Evolutionary conservation across 2,113 vertebrate species (phyloP).

Genomic region (Carassius gibelio): DNA sequence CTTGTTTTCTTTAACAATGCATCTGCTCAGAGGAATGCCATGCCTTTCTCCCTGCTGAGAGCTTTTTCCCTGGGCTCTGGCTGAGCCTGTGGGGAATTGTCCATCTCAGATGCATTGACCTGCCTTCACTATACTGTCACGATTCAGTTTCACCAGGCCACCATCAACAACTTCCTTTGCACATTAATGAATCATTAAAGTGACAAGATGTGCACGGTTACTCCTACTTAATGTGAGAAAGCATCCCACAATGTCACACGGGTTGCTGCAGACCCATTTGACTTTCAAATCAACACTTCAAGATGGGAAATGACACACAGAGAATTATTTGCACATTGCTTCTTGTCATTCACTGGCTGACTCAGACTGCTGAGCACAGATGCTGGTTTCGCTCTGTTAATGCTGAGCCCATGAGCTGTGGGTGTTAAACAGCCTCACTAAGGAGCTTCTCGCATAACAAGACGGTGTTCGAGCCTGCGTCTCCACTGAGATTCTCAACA

Average conservation of each 20-base stretch:
- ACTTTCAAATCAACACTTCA: slow-evolving; percentile 38
- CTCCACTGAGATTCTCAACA: background rate
- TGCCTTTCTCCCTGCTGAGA: background rate
- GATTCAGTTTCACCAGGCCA: slow-evolving; percentile 23
- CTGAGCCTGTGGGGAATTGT: slow-evolving; percentile 6
- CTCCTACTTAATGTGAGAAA: slow-evolving; percentile 33
- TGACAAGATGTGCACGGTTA: slow-evolving; percentile 27
- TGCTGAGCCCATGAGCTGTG: slow-evolving; percentile 8
- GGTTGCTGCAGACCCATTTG: slow-evolving; percentile 12
- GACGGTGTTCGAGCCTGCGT: slow-evolving; percentile 3
- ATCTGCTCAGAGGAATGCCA: background rate
- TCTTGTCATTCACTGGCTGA: slow-evolving; percentile 34
- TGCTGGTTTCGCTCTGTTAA: slow-evolving; percentile 41
- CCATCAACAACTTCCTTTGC: slow-evolving; percentile 30
- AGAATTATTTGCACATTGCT: slow-evolving; percentile 44
- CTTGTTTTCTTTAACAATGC: slow-evolving; percentile 5
- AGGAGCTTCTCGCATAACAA: slow-evolving; percentile 27
- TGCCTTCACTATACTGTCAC: slow-evolving; percentile 12
- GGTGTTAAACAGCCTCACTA: slow-evolving; percentile 33
- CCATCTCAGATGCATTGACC: slow-evolving; percentile 17
- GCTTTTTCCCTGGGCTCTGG: background rate
- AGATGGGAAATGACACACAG: background rate
- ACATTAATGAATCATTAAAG: slow-evolving; percentile 44
- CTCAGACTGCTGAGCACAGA: slow-evolving; percentile 24
- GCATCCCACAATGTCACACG: background rate